phyloP scores from a whole-genome alignment of 2,888 invertebrate species.

The Leptopilina drosophilae region DNA sequence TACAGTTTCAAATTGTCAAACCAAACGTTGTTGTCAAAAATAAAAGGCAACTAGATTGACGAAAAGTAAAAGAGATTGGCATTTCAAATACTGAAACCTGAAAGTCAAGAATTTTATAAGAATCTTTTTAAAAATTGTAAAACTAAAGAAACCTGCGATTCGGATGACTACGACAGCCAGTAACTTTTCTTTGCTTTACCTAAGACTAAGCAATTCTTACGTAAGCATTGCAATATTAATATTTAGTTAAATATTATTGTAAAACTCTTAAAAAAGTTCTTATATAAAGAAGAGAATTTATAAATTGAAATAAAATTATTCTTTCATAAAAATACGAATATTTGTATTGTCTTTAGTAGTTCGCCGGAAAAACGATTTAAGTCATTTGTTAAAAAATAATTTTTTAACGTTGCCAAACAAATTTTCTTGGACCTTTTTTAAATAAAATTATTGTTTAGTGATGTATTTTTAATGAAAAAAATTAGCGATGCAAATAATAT shows the following conservation, averaged over 20 bases:
- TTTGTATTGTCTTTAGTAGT: background rate
- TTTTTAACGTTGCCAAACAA: background rate
- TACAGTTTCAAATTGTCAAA: background rate
- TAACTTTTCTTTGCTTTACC: background rate
- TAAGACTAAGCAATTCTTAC: background rate
- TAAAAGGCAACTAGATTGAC: background rate
- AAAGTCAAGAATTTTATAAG: constrained; percentile 4
- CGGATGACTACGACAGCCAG: background rate
- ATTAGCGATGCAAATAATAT: background rate
- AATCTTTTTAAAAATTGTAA: background rate
- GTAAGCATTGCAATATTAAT: background rate
- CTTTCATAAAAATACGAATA: background rate
- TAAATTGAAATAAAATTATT: background rate
- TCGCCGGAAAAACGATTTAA: background rate
- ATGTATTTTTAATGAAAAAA: background rate
- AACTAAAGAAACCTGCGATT: background rate
- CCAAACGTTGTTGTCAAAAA: background rate
- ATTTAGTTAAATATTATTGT: background rate
- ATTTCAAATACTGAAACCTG: constrained; percentile 35
- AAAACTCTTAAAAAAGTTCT: background rate
- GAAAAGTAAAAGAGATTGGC: constrained; percentile 5
- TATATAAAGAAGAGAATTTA: background rate
- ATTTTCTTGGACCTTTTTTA: background rate
- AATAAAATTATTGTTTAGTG: background rate
- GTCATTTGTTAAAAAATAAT: background rate